Evolutionary conservation across 2,797 vertebrate species (phyloP), one percentile per base, ranked within the genome.

Genomic region (Tauraco hartlaubi): DNA sequence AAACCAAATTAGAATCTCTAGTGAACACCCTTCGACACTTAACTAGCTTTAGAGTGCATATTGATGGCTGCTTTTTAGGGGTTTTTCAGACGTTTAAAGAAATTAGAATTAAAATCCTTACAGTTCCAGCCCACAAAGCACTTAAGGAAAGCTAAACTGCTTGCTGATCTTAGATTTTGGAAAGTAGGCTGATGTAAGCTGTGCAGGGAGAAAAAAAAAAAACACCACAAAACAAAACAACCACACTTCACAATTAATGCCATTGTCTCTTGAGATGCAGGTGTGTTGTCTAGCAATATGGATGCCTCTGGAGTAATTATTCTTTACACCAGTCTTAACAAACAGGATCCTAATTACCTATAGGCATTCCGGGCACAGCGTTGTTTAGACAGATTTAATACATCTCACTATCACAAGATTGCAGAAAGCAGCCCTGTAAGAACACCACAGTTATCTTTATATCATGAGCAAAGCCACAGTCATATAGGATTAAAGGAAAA

Each of bases 281-380:
- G 98, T 98, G 97, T 98, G 98, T 96, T 98, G 98, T 98, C 98
- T 97, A 96, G 97, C 95, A 98, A 98, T 97, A 98, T 96, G 96
- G 96, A 98, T 96, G 95, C 96, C 97, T 97, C 98, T 92, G 90
- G 96, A 97, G 98, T 97, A 98, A 99, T 99, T 98, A 98, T 97
- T 99, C 97, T 98, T 98, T 94, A 76, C 29, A 97, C 92, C 52
- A 35, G 62, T 59, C 76, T 90, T 98, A 93, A 97, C 9, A 29
- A 97, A 95, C 86, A 96, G 19, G 28, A 48, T 93, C 56, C 35
- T 92, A 96, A 95, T 97, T 92, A 93, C 55, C 61, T 92, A 64
- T 9, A 96, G 52, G 63, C 85, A 94, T 86, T 94, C 85, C 64
- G 54, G 52, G 75, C 72, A 78, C 49, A 64, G 16, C 12, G 46